A percentile compares a stretch with the other conserved stretches of the same genome.
phyloP scores from a whole-genome alignment of 2,888 invertebrate species.

The Callyntrura sp. region DNA sequence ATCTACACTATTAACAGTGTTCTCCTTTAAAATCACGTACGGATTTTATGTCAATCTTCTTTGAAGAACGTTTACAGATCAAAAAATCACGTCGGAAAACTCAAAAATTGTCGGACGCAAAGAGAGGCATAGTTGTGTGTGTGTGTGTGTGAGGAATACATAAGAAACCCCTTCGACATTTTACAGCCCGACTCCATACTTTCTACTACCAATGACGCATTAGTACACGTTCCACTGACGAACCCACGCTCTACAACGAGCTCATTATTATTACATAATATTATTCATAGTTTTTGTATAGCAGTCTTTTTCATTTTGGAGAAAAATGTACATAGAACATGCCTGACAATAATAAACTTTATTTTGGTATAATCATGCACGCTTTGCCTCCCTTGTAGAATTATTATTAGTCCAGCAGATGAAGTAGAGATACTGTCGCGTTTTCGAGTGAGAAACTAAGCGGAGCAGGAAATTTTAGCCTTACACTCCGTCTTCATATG shows the following conservation, averaged over 20 bases:
- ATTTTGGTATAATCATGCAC: constrained; percentile 59
- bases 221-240: background rate
- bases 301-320: background rate
- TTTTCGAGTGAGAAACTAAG: background rate
- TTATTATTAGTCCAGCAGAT: constrained; percentile 53
- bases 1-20: background rate
- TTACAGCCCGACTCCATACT: background rate
- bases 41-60: constrained; percentile 82
- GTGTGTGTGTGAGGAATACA: constrained; percentile 12
- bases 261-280: background rate
- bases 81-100: constrained; percentile 47
- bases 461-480: constrained; percentile 10
- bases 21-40: constrained; percentile 82
- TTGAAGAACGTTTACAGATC: constrained; percentile 38
- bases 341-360: constrained; percentile 52
- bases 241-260: background rate
- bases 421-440: background rate
- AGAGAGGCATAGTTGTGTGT: constrained; percentile 3
- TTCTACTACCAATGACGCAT: background rate
- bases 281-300: background rate
- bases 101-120: constrained; percentile 28
- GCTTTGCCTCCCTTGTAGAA: constrained; percentile 37
- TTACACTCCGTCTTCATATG: background rate
- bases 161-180: background rate
- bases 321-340: background rate